Percentiles rank a stretch among this genome's conserved stretches.
Evolutionary conservation across 2,888 invertebrate species (phyloP).

Genomic region (Apotomis capreana): DNA sequence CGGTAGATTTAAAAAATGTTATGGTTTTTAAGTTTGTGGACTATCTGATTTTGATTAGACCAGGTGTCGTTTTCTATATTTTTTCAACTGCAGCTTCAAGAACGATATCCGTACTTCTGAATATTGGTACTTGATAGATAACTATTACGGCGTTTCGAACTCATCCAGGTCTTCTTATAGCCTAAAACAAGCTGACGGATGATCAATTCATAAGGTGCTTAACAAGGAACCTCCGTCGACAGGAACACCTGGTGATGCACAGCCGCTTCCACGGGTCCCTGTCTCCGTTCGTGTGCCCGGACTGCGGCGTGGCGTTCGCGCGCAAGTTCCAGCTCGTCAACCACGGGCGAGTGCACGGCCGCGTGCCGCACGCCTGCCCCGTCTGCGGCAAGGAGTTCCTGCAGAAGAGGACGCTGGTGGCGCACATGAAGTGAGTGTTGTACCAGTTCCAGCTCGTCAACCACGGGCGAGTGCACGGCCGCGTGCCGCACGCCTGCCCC

Average conservation of each 20-base stretch:
- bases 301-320: constrained; percentile 93
- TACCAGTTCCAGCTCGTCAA: constrained; percentile 72
- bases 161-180: too few relatives aligned
- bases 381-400: constrained; percentile 93
- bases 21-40: too few relatives aligned
- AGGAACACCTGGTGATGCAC: constrained; percentile 91
- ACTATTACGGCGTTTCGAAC: too few relatives aligned
- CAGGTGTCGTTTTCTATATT: too few relatives aligned
- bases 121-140: too few relatives aligned
- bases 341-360: constrained; percentile 91
- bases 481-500: background rate
- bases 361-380: constrained; percentile 91
- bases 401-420: constrained; percentile 90
- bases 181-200: too few relatives aligned
- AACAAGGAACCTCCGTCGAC: constrained; percentile 15
- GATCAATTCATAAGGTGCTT: too few relatives aligned
- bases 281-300: constrained; percentile 96
- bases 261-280: constrained; percentile 97
- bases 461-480: background rate
- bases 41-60: too few relatives aligned
- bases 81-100: too few relatives aligned
- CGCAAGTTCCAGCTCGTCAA: constrained; percentile 93
- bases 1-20: too few relatives aligned
- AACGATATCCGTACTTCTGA: too few relatives aligned
- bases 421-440: constrained; percentile 90